Evolutionary conservation across 1,140 invertebrate species (phyloP).

Genomic region (Aphis craccivora): DNA sequence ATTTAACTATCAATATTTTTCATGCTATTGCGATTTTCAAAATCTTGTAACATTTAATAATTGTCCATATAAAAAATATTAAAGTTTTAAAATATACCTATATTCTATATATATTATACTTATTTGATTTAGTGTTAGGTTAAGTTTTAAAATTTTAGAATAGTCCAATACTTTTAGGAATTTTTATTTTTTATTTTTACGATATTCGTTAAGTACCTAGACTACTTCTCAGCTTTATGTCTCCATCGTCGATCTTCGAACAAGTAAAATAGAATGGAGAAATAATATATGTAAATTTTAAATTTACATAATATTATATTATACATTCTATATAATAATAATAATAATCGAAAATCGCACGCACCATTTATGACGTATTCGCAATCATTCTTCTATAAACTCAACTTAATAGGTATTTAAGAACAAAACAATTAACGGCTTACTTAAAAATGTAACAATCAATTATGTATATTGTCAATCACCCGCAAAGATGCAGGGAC

Average conservation of each 20-base stretch:
- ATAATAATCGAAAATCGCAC: slow-evolving; percentile 6
- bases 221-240: background rate
- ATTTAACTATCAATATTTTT: background rate
- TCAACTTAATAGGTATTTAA: background rate
- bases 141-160: background rate
- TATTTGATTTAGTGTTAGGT: background rate
- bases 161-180: background rate
- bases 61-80: background rate
- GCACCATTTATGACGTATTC: background rate
- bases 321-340: background rate
- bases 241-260: background rate
- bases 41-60: background rate
- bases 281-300: background rate
- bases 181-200: background rate
- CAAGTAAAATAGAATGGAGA: background rate
- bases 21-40: background rate
- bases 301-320: slow-evolving; percentile 12
- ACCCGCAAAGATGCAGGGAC: background rate
- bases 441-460: background rate
- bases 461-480: background rate
- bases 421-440: slow-evolving; percentile 9
- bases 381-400: background rate
- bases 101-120: too few species aligned
- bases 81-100: background rate
- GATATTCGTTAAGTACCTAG: background rate